Evolutionary conservation across 2,113 vertebrate species (phyloP), one percentile per base, ranked within the genome.

Genomic region (Miniopterus natalensis): DNA sequence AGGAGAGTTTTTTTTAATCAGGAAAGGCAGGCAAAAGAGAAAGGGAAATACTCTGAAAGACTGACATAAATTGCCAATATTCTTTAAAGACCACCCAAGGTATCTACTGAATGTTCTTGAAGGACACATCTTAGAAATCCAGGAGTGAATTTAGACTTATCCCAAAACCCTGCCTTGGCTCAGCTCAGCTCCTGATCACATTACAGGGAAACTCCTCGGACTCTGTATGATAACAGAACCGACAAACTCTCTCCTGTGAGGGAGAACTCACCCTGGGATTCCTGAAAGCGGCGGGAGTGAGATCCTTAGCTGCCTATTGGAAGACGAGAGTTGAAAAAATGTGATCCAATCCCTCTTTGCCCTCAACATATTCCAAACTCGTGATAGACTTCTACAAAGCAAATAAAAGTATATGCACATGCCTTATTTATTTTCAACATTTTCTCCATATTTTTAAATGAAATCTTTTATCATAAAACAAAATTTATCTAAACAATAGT

Each of bases 371-470:
- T 61, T 61, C 11, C n/a, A 45, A 51, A 77, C 45, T 61, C 61
- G 55, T 61, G 14, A 81, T 42, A 66, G 63, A 68, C 13, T 51
- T 1, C 36, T 49, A 40, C 25, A 68, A 66, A 42, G 31, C 12
- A 66, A 88, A 81, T 17, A 53, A 20, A 63, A 61, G 8, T 63
- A 73, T 65, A 55, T 2, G 23, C 13, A 25, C 18, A 7, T 53
- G 21, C 15, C 63, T 84, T 75, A 40, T 75, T 92, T 92, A 63
- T 3, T 95, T 63, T 89, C 13, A 70, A 21, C 3, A 53, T 70
- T 63, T 21, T 49, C 18, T 65, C 9, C 11, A 29, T 9, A 66
- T 25, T 55, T 61, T 57, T 59, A 40, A 88, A 47, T 47, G 23
- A 71, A 20, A 59, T 42, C 8, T 36, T 83, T 81, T 45, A 87